Evolutionary conservation across 2,888 invertebrate genomes (phyloP), one percentile per base, ranked within the genome.

Genomic region (Mylabris sibirica): DNA sequence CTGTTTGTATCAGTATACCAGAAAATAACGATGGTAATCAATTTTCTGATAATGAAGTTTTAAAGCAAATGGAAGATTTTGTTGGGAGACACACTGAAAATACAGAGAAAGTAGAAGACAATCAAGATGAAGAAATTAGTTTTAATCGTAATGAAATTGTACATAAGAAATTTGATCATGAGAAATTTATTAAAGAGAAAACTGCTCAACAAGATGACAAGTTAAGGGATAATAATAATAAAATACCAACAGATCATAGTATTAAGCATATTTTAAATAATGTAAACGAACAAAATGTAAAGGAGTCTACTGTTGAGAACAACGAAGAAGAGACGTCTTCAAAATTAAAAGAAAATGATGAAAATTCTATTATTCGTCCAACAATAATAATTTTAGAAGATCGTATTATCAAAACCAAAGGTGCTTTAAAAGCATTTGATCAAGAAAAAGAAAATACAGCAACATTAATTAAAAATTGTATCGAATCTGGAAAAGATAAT

Each of bases 61-160:
- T 74, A 34, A 65, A 70, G 20, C 72, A 74, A 64, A 65, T 72
- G 22, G 74, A 74, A 64, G 64, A 69, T 60, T 72, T 72, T 38
- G 65, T 59, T 12, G 67, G 20, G 59, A 62, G 2, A 11, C 22
- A 38, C 1, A 60, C 0, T 44, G 20, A 4, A 26, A n/a, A 3
- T 61, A 3, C 9, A 35, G 17, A 63, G 24, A 57, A 59, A 63
- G 8, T 3, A 26, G 62, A 38, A 62, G 26, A 9, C 17, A 60
- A 26, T 17, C 22, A 24, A 20, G 24, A 26, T 30, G 20, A 60
- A 20, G 65, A 24, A 0, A 30, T 24, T 17, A 2, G 6, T 14
- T 61, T 35, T 35, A 35, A 38, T 34, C 41, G 22, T 30, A 35
- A 41, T 38, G 38, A 22, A 30, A 41, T 14, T 17, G 41, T 49